Evolutionary conservation across 2,888 invertebrate species (phyloP).

Genomic region (Subacronicta megacephala): DNA sequence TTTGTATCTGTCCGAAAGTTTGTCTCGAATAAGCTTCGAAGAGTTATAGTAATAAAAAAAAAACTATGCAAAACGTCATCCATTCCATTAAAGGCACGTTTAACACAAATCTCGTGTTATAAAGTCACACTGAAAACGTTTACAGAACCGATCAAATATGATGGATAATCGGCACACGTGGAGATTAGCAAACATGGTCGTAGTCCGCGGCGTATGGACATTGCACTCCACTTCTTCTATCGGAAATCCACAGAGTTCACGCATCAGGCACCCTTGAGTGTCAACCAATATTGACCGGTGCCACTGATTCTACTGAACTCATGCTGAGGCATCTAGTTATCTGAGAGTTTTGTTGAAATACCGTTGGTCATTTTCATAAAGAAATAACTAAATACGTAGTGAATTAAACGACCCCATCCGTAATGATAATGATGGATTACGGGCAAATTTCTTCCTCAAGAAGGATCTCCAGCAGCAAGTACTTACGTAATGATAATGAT

Average conservation of each 20-base stretch:
- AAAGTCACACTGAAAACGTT: constrained; percentile 12
- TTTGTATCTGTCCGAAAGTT: too few species aligned
- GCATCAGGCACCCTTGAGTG: constrained; percentile 57
- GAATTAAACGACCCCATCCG: not conserved
- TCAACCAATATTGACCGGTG: constrained; percentile 53
- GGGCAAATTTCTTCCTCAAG: not conserved
- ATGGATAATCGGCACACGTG: constrained; percentile 64
- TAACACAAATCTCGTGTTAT: constrained; percentile 15
- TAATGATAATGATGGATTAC: not conserved
- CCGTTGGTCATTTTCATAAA: not conserved
- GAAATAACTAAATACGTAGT: too few species aligned
- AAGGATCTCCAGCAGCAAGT: too few species aligned
- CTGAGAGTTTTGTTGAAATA: constrained; percentile 15
- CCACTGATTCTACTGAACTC: constrained; percentile 22
- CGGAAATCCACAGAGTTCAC: constrained; percentile 68
- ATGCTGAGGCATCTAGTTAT: constrained; percentile 10
- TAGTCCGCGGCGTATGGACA: constrained; percentile 66
- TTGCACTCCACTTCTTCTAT: constrained; percentile 78
- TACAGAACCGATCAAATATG: constrained; percentile 64
- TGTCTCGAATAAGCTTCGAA: too few species aligned
- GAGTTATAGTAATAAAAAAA: too few species aligned
- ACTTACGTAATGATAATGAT: too few species aligned
- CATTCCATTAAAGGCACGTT: not conserved
- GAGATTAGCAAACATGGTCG: constrained; percentile 67
- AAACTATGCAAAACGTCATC: not conserved